A percentile compares a stretch with the other conserved stretches of the same genome.
These are phyloP conservation scores for Oophaga pumilio DNA, from an alignment of 2,113 vertebrate species.

Conservation along the genomic window DNA sequence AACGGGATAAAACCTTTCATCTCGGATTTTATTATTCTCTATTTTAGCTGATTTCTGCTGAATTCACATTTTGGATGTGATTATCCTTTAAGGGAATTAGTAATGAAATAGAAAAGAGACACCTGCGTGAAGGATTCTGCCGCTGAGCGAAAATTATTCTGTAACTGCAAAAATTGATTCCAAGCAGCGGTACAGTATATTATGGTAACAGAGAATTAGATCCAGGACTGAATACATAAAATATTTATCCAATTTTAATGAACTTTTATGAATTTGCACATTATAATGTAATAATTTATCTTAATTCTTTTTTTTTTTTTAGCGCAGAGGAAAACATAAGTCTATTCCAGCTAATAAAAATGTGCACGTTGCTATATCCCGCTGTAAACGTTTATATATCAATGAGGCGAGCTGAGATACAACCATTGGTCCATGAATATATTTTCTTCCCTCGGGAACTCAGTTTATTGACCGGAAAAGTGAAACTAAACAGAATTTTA, in stretches of 20 bases:
- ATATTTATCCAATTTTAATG: slow-evolving; percentile 46
- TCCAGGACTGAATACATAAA: slow-evolving; percentile 35
- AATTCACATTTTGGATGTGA: slow-evolving; percentile 33
- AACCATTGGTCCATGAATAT: slow-evolving; percentile 21
- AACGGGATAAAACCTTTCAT: not conserved
- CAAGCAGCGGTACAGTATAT: slow-evolving; percentile 21
- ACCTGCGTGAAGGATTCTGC: slow-evolving; percentile 31
- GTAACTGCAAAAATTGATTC: slow-evolving; percentile 43
- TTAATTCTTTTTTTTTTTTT: slow-evolving; percentile 11
- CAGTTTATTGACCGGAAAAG: not conserved
- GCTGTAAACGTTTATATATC: slow-evolving; percentile 10
- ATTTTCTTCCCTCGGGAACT: not conserved
- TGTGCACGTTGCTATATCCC: slow-evolving; percentile 14
- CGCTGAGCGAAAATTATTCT: slow-evolving; percentile 16
- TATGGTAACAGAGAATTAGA: slow-evolving; percentile 31
- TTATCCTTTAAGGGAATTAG: slow-evolving; percentile 38
- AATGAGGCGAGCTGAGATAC: not conserved
- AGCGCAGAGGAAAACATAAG: slow-evolving; percentile 6
- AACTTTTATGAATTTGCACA: slow-evolving; percentile 38
- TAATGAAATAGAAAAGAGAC: slow-evolving; percentile 13
- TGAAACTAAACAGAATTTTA: not conserved
- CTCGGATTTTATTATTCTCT: not conserved
- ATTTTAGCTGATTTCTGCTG: slow-evolving; percentile 38
- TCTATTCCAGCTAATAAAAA: slow-evolving; percentile 27
- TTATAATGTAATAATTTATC: slow-evolving; percentile 33